Conservation (phyloP, 2,888 invertebrate species). For the Melikaiella ostensackeni region DNA sequence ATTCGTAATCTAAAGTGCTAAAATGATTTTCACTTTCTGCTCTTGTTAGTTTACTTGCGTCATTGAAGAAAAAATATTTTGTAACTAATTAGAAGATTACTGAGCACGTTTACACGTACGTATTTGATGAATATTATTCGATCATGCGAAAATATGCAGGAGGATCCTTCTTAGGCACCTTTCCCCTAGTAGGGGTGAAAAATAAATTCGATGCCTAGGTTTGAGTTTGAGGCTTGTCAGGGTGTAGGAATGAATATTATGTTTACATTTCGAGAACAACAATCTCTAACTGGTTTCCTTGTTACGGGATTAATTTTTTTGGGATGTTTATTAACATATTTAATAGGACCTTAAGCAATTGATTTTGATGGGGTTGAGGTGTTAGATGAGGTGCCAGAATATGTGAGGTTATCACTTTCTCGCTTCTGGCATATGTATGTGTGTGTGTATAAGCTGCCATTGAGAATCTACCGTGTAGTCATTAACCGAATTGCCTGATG, state of each 20-base stretch:
- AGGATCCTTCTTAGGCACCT: no score
- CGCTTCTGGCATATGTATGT: constrained; percentile 50
- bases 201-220: background rate
- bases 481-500: constrained; percentile 57
- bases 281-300: background rate
- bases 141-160: no score
- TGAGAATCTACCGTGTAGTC: constrained; percentile 57
- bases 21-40: no score
- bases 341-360: constrained; percentile 1
- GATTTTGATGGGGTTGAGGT: constrained; percentile 47
- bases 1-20: no score
- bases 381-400: constrained; percentile 44
- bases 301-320: background rate
- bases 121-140: no score
- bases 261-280: background rate
- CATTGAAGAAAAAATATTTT: no score
- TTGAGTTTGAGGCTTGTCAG: no score
- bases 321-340: background rate
- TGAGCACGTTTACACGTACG: no score
- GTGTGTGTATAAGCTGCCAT: constrained; percentile 50
- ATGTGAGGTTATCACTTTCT: constrained; percentile 52
- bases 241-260: background rate
- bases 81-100: no score
- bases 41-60: no score
- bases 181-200: background rate